phyloP scores from a whole-genome alignment of 2,113 vertebrate genomes.

The Erythrolamprus reginae region DNA sequence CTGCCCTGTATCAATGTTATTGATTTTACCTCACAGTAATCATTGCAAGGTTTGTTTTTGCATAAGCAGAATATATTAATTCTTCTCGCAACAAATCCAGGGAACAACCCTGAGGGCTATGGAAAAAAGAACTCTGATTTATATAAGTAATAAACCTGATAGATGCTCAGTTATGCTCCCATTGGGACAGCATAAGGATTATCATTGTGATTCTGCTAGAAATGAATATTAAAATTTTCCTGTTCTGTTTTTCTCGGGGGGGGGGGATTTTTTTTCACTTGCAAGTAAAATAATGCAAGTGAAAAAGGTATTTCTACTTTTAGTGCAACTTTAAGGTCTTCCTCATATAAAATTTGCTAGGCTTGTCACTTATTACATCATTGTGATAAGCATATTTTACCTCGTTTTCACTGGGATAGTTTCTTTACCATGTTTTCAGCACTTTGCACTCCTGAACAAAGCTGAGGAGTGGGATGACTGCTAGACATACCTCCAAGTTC shows the following conservation, averaged over 20 bases:
- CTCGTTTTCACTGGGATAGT: background rate
- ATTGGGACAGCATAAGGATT: background rate
- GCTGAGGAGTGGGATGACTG: background rate
- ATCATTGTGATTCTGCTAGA: background rate
- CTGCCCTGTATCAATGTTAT: background rate
- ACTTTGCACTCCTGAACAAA: background rate
- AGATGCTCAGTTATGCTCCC: background rate
- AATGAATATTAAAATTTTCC: background rate
- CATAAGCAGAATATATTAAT: background rate
- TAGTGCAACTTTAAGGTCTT: background rate
- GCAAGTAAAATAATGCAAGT: background rate
- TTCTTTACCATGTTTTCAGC: background rate
- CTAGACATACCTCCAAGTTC: background rate
- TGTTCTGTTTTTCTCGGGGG: background rate
- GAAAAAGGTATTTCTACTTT: background rate
- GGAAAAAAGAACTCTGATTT: background rate
- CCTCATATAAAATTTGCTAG: background rate
- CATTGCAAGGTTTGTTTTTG: background rate
- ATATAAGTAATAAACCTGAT: background rate
- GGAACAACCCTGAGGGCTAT: background rate
- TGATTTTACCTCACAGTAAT: background rate
- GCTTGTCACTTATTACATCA: background rate
- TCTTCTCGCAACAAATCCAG: background rate
- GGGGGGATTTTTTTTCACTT: background rate
- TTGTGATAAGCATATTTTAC: background rate